These are phyloP conservation scores for Oryzias javanicus DNA, from an alignment of 2,113 vertebrate species.

Conservation along the genomic window DNA sequence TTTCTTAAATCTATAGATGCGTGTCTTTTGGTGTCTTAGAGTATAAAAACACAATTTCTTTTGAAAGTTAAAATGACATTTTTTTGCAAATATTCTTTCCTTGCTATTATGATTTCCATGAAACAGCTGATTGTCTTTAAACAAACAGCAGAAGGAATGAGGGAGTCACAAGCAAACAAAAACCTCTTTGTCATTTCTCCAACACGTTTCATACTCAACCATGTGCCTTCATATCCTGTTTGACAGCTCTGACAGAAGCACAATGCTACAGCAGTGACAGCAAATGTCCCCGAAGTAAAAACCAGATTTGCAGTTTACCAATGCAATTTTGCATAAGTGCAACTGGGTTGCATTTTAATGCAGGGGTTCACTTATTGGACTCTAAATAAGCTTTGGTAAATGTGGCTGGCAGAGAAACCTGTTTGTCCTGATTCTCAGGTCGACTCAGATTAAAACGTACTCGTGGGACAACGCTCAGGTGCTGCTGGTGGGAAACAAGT, in stretches of 20 bases:
- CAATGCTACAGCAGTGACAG: not conserved
- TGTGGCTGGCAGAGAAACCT: not conserved
- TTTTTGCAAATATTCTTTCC: too few relatives aligned
- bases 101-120: not conserved
- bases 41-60: not conserved
- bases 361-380: too few relatives aligned
- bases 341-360: too few relatives aligned
- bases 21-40: not conserved
- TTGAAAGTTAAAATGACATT: not conserved
- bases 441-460: conserved; percentile 98
- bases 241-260: not conserved
- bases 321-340: too few relatives aligned
- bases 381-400: accelerated
- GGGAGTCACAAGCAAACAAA: not conserved
- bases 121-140: not conserved
- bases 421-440: conserved; percentile 74
- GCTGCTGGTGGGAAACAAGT: conserved; percentile 96
- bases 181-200: not conserved
- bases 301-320: too few relatives aligned
- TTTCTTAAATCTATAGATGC: not conserved
- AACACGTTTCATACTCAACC: not conserved
- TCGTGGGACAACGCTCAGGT: conserved; percentile 99
- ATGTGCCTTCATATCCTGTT: not conserved
- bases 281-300: too few relatives aligned
- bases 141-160: not conserved